Base-by-base conservation (phyloP, 1,140 invertebrate species). In the Phocides pigmalion region DNA sequence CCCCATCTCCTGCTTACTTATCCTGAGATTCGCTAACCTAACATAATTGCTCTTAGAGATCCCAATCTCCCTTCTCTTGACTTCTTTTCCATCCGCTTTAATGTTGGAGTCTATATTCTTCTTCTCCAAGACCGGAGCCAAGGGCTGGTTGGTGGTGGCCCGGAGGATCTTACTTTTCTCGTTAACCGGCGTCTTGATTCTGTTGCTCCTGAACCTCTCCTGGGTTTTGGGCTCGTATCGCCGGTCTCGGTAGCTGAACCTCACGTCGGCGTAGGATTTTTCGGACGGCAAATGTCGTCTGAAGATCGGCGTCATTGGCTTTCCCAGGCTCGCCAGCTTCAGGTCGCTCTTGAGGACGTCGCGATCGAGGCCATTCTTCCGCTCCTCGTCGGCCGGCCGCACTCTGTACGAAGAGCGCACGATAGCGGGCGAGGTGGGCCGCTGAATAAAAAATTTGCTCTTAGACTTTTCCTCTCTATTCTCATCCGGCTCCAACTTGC, bases 21-120 rank as follows among this genome's bases (percentile, higher is more conserved):
- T 91, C 68, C 85, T 90, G 20, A 92, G 61, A 68, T 91, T 92
- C 3, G 90, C 91, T 19, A 92, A 64, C 58, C 88, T 89, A 1
- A 92, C 91, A 51, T 92, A 92, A 61, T 92, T 92, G 54, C 87
- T 87, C 1, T 84, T 75, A 2, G 89, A 89, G 46, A 91, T 92
- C 0, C 79, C 84, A 6, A 74, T 61, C 17, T 84, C 79, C 0
- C 76, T 64, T 25, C 67, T 73, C 46, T 83, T 87, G 3, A 53
- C 61, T 1, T 59, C 50, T 17, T 67, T 47, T 12, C 25, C n/a
- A 9, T 15, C 59, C 5, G 62, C 53, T 1, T 68, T 68, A 11
- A 49, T 51, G 15, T 63, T 47, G 5, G 64, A 69, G 4, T 72
- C 70, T 5, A 50, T 4, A 0, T 50, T 44, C 15, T 76, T 79